phyloP scores from a whole-genome alignment of 2,888 invertebrate species.

The Phania funesta region DNA sequence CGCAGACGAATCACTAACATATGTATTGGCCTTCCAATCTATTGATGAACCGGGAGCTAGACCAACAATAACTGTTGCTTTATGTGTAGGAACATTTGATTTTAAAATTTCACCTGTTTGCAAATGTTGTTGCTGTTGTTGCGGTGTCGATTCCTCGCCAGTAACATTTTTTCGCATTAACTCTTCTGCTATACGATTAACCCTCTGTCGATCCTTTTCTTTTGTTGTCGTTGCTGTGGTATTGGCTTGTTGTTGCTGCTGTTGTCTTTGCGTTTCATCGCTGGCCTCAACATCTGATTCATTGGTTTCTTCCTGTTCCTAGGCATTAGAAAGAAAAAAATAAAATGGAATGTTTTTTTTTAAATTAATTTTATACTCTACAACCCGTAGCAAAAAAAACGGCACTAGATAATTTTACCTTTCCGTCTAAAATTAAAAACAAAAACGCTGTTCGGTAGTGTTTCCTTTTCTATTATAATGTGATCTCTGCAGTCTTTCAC shows the following conservation, averaged over 20 bases:
- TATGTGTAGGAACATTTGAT: conserved; percentile 42
- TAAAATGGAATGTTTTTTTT: not conserved
- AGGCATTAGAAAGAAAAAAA: conserved; percentile 22
- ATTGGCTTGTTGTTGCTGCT: conserved; percentile 61
- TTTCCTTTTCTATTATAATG: no score
- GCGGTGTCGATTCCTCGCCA: conserved; percentile 39
- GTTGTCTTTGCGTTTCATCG: conserved; percentile 75
- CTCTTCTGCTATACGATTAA: conserved; percentile 39
- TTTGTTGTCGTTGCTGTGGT: conserved; percentile 47
- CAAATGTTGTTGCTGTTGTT: conserved; percentile 29
- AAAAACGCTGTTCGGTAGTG: no score
- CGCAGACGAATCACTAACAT: conserved; percentile 48
- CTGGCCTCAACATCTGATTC: conserved; percentile 79
- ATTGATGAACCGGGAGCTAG: conserved; percentile 59
- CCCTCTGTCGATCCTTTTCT: conserved; percentile 37
- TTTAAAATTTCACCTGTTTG: conserved; percentile 51
- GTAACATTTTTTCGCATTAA: conserved; percentile 50
- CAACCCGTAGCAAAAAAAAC: no score
- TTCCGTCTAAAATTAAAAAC: no score
- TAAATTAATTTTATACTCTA: no score
- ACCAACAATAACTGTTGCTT: conserved; percentile 60
- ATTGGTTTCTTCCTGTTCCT: conserved; percentile 80
- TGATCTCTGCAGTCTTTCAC: no score
- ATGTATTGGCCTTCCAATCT: conserved; percentile 58
- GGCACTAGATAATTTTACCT: no score